A percentile compares a stretch with the other conserved stretches of the same genome.
Evolutionary conservation across 2,797 vertebrate genomes (phyloP).

Genomic region (Hemitrygon akajei): DNA sequence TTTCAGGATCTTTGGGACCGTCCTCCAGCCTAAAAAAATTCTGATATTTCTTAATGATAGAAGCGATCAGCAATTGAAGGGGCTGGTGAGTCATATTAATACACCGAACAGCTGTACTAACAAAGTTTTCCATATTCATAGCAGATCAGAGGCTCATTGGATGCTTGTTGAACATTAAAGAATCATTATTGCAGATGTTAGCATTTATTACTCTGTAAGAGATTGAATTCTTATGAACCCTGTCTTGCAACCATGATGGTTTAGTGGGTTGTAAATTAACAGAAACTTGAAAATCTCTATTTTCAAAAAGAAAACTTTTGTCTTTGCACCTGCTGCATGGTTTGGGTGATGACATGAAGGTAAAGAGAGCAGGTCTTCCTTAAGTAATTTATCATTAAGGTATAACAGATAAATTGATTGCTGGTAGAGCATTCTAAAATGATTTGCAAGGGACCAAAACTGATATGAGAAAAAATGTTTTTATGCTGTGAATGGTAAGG

Average conservation of each 20-base stretch:
- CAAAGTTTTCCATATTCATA: not conserved
- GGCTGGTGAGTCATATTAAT: not conserved
- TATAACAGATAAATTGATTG: not conserved
- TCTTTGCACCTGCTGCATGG: not conserved
- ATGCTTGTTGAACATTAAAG: not conserved
- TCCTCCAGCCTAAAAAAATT: not conserved
- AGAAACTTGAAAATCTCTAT: not conserved
- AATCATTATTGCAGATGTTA: slow-evolving; percentile 15
- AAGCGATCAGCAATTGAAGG: not conserved
- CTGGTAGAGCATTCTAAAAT: not conserved
- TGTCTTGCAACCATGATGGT: not conserved
- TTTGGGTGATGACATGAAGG: not conserved
- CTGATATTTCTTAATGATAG: not conserved
- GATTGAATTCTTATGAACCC: not conserved
- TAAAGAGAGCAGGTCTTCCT: not conserved
- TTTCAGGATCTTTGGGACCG: not conserved
- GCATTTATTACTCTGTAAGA: not conserved
- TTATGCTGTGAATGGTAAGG: too few species aligned
- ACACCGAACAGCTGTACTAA: not conserved
- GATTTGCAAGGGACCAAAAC: too few species aligned
- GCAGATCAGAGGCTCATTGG: not conserved
- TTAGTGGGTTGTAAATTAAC: not conserved
- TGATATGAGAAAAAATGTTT: too few species aligned
- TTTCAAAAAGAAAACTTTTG: not conserved
- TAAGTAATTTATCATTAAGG: not conserved